Base-by-base conservation (phyloP, 92 coral and sea anemone genomes). In the Plumapathes pennacea region DNA sequence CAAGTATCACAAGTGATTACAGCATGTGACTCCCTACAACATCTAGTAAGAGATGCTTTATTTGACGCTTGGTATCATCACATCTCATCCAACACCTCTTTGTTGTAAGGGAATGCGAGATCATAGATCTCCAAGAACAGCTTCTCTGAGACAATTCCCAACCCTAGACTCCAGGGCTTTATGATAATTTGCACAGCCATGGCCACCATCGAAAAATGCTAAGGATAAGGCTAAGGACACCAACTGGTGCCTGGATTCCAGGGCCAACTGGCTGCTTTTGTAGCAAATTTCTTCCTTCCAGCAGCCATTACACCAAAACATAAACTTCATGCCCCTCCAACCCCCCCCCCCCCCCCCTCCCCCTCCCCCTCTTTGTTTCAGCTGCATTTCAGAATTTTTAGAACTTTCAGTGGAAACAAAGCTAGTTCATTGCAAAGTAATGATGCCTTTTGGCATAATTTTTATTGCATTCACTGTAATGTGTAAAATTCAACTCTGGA, bases 1-100 rank as follows among this genome's bases (percentile, higher is more conserved):
- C 85, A 71, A 28, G 81, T 76, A 80, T 80, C 86, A 55, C 75
- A 80, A 6, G 80, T 54, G 13, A 75, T 71, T 27, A 72, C 76
- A 1, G 71, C 86, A 1, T 67, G 44, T 13, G 60, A 30, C 78
- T n/a, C n/a, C n/a, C n/a, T n/a, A n/a, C n/a, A n/a, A n/a, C n/a
- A n/a, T n/a, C n/a, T n/a, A n/a, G n/a, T n/a, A n/a, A n/a, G n/a
- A n/a, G n/a, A n/a, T n/a, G n/a, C n/a, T n/a, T n/a, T n/a, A n/a
- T n/a, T n/a, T n/a, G n/a, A n/a, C n/a, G n/a, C n/a, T n/a, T n/a
- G n/a, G n/a, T n/a, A n/a, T n/a, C n/a, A n/a, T n/a, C n/a, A 83
- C 30, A 49, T 47, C 51, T 80, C 63, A 60, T 81, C 83, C 17
- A 82, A 36, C 12, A 82, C 55, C 3, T 19, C 23, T 44, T 75